These are phyloP conservation scores for Daphoenositta chrysoptera DNA, from an alignment of 2,113 vertebrate genomes.

Conservation along the genomic window DNA sequence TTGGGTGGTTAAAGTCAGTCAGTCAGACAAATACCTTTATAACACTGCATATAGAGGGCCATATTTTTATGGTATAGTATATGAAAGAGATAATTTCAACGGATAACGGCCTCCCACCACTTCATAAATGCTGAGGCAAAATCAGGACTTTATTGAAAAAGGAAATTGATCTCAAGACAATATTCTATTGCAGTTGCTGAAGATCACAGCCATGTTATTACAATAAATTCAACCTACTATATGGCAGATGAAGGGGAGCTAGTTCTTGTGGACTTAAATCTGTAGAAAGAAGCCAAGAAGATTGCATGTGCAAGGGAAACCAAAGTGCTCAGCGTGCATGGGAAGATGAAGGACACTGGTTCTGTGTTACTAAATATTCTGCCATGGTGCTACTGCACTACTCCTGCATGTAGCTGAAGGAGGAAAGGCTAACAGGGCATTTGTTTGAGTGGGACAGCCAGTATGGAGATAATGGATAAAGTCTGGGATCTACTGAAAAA, in stretches of 20 bases:
- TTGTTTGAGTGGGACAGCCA: accelerated
- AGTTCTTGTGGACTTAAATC: not conserved
- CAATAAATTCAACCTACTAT: not conserved
- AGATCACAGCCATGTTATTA: slow-evolving; percentile 45
- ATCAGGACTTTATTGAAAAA: slow-evolving; percentile 48
- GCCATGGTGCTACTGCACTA: not conserved
- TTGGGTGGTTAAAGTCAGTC: slow-evolving; percentile 60
- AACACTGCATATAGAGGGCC: not conserved
- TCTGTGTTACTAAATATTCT: not conserved
- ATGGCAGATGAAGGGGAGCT: not conserved
- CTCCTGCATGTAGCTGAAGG: not conserved
- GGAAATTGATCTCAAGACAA: slow-evolving; percentile 58
- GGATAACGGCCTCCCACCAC: slow-evolving; percentile 17
- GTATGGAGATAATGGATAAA: not conserved
- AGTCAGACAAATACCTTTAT: slow-evolving; percentile 35
- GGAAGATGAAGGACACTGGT: not conserved
- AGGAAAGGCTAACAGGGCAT: not conserved
- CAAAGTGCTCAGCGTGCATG: accelerated
- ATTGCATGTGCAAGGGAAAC: not conserved
- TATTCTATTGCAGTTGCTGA: slow-evolving; percentile 10
- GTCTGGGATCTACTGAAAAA: not conserved
- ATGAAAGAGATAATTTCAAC: slow-evolving; percentile 54
- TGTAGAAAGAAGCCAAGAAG: not conserved
- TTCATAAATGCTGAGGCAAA: slow-evolving; percentile 47
- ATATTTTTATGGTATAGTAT: slow-evolving; percentile 42